Conservation (phyloP, 2,888 invertebrate genomes). For the Tanytarsus gracilentus region DNA sequence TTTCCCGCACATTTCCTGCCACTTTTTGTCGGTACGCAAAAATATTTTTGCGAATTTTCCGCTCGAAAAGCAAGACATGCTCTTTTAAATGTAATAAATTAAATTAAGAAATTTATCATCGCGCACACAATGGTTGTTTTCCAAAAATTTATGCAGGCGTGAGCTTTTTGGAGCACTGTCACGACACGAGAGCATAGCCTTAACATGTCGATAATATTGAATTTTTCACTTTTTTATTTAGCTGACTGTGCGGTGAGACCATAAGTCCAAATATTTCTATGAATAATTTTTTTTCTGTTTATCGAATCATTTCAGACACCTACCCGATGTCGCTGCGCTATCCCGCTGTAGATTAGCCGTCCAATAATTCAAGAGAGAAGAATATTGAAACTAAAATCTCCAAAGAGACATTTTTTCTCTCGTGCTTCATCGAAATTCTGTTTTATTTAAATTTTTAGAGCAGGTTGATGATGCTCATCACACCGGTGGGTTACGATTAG, state of each 20-base stretch:
- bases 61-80: not conserved
- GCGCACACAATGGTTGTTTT: not conserved
- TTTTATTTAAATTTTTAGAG: not conserved
- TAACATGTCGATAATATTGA: too few relatives aligned
- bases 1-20: too few relatives aligned
- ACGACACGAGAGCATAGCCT: too few relatives aligned
- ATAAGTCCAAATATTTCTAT: not conserved
- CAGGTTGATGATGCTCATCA: not conserved
- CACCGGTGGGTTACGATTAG: too few relatives aligned
- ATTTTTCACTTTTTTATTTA: too few relatives aligned
- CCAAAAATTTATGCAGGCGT: not conserved
- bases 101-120: constrained; percentile 26
- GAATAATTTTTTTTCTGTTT: constrained; percentile 5
- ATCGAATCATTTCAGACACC: constrained; percentile 1
- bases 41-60: not conserved
- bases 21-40: too few relatives aligned
- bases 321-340: not conserved
- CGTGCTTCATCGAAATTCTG: too few relatives aligned
- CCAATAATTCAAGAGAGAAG: not conserved
- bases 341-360: not conserved
- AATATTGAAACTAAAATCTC: not conserved
- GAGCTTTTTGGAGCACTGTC: too few relatives aligned
- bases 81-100: constrained; percentile 9
- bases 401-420: too few relatives aligned
- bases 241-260: too few relatives aligned